Base-by-base conservation (phyloP, 1,140 invertebrate species). In the Macrocentrus cingulum region DNA sequence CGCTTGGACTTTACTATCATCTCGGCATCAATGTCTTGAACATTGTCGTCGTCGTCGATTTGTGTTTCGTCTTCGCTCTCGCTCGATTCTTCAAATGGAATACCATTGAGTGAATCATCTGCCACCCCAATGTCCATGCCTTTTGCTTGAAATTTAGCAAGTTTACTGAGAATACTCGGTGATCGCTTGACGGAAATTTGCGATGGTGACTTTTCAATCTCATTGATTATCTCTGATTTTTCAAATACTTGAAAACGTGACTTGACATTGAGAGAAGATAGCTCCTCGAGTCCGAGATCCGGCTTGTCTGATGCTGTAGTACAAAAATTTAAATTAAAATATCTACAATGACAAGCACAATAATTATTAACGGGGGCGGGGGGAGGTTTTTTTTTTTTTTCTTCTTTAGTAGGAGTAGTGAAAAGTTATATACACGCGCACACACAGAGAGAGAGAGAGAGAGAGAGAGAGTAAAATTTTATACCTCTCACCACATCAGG, bases 401-500 rank as follows among this genome's bases (percentile, higher is more conserved):
- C n/a, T n/a, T n/a, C n/a, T n/a, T n/a, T n/a, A n/a, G n/a, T n/a
- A n/a, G n/a, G n/a, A n/a, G n/a, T n/a, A n/a, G n/a, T n/a, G n/a
- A n/a, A n/a, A n/a, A n/a, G n/a, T n/a, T n/a, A n/a, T n/a, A n/a
- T n/a, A n/a, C n/a, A n/a, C n/a, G n/a, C n/a, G n/a, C n/a, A n/a
- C n/a, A n/a, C 32, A 29, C 22, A 49, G 11, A 49, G 7, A 34
- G n/a, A n/a, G n/a, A n/a, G n/a, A n/a, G n/a, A n/a, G n/a, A n/a
- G n/a, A n/a, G n/a, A n/a, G n/a, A n/a, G n/a, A n/a, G n/a, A n/a
- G n/a, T n/a, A n/a, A n/a, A n/a, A n/a, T n/a, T n/a, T 60, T 69
- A 76, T 85, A 94, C 91, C 90, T 90, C 92, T 87, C 60, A 92
- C 88, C 70, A 95, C 93, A 80, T 94, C 92, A 63, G 92, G 90